A percentile compares a stretch with the other conserved stretches of the same genome.
Conservation (phyloP, 2,888 invertebrate species). For the Branchipolynoe longqiensis region DNA sequence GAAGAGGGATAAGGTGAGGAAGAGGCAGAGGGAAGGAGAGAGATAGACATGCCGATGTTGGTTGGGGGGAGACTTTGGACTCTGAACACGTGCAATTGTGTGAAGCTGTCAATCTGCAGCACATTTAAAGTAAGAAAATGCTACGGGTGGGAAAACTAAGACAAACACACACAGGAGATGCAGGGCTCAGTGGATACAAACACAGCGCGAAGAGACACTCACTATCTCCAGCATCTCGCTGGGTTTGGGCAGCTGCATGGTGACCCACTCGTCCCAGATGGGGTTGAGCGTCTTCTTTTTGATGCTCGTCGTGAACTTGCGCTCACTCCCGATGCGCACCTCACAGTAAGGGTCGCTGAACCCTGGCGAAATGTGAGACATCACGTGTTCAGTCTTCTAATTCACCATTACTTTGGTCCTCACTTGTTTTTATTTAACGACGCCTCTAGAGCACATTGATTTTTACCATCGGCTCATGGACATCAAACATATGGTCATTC, state of each 20-base stretch:
- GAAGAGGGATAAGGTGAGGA: no score
- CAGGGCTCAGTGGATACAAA: neutral
- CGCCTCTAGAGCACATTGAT: no score
- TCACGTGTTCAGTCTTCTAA: neutral
- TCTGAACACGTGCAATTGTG: no score
- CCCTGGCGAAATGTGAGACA: slow-evolving; percentile 74
- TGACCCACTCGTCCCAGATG: slow-evolving; percentile 84
- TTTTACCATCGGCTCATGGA: no score
- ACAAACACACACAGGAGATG: neutral
- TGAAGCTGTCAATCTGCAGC: no score
- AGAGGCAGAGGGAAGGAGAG: no score
- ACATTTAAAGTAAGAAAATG: no score
- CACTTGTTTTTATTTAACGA: no score
- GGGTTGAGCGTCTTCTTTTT: slow-evolving; percentile 84
- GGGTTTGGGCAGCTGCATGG: slow-evolving; percentile 82
- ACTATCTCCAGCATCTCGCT: slow-evolving; percentile 83
- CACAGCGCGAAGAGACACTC: slow-evolving; percentile 73
- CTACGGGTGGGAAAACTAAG: neutral
- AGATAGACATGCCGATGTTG: no score
- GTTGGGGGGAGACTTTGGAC: no score
- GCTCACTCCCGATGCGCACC: slow-evolving; percentile 83
- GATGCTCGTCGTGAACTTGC: slow-evolving; percentile 83
- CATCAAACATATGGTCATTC: no score
- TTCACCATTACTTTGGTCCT: neutral
- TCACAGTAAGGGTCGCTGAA: slow-evolving; percentile 84